These are phyloP conservation scores for Onychomys torridus DNA, from an alignment of 2,797 vertebrate species.

Conservation along the genomic window DNA sequence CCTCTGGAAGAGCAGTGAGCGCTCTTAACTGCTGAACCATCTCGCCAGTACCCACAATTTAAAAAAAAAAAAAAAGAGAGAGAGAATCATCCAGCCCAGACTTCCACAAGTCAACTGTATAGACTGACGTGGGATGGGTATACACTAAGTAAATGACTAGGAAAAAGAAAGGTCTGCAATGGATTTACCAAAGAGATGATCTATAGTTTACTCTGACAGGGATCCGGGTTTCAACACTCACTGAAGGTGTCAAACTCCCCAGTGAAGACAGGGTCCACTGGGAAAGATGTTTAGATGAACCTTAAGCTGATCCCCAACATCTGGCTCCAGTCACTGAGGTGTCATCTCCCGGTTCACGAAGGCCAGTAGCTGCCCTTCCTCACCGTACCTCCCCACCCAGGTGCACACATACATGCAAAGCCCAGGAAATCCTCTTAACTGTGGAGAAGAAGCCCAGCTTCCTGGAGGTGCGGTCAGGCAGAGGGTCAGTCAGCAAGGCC, in stretches of 20 bases:
- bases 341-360: background rate
- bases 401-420: background rate
- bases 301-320: background rate
- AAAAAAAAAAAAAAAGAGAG: background rate
- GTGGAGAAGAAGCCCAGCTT: background rate
- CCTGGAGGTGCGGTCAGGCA: slow-evolving; percentile 3
- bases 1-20: too few species aligned
- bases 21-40: too few species aligned
- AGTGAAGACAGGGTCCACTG: background rate
- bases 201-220: background rate
- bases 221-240: background rate
- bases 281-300: background rate
- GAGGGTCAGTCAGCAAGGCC: slow-evolving; percentile 4
- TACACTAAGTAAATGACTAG: background rate
- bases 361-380: background rate
- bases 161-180: background rate
- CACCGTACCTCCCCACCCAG: background rate
- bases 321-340: background rate
- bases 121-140: background rate
- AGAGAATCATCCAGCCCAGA: background rate
- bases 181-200: background rate
- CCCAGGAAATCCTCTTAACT: slow-evolving; percentile 58
- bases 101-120: background rate
- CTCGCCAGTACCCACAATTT: too few species aligned
- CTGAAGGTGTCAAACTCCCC: background rate